phyloP scores from a whole-genome alignment of 1,140 invertebrate genomes.

The Charaxes varanes region DNA sequence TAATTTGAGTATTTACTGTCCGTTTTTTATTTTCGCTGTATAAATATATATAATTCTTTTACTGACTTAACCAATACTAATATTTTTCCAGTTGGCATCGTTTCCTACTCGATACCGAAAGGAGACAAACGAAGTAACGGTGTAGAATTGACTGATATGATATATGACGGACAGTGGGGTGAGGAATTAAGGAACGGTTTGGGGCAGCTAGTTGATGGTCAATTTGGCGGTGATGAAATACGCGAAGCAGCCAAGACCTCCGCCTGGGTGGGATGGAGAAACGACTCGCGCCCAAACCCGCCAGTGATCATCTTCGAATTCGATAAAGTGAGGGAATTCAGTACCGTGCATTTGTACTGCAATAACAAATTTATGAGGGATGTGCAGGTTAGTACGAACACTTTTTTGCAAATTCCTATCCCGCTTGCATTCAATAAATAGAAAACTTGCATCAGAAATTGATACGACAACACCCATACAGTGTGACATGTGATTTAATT shows the following conservation, averaged over 20 bases:
- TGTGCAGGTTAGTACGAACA: constrained; percentile 82
- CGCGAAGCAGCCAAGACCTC: constrained; percentile 80
- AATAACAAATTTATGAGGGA: constrained; percentile 89
- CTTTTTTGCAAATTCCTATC: too few relatives aligned
- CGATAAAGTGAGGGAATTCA: constrained; percentile 90
- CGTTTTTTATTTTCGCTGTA: too few relatives aligned
- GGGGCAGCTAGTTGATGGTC: constrained; percentile 93
- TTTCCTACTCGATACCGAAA: constrained; percentile 89
- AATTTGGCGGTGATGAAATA: constrained; percentile 60
- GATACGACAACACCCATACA: too few relatives aligned
- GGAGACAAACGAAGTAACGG: constrained; percentile 87
- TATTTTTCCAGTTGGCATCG: constrained; percentile 84
- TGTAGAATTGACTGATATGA: constrained; percentile 91
- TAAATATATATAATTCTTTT: too few relatives aligned
- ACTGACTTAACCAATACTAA: too few relatives aligned
- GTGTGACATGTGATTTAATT: background rate
- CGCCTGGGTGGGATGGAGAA: constrained; percentile 94
- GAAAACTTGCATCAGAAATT: too few relatives aligned
- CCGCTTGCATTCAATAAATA: too few relatives aligned
- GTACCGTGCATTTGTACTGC: constrained; percentile 86
- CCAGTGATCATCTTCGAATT: constrained; percentile 91
- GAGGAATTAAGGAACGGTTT: constrained; percentile 85
- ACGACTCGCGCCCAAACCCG: constrained; percentile 81
- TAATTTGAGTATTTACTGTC: too few relatives aligned
- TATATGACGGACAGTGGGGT: constrained; percentile 92